Conservation (phyloP, 2,888 invertebrate genomes). For the Eudasyphora cyanicolor region DNA sequence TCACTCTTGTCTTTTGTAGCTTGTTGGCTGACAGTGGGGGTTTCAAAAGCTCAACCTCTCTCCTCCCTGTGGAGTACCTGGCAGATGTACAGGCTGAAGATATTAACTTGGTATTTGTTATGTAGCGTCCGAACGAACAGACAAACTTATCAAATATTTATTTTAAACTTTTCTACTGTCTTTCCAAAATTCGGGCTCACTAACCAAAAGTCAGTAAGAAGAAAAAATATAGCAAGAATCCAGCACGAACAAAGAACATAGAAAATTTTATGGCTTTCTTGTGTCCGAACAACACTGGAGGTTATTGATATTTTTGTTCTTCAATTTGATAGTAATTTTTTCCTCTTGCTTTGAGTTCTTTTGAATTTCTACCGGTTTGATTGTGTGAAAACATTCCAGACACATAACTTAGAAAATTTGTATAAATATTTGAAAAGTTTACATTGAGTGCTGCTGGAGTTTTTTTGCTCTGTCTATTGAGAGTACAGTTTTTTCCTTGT, state of each 20-base stretch:
- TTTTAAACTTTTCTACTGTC: conserved; percentile 39
- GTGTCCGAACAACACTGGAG: conserved; percentile 49
- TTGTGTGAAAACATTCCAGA: conserved; percentile 29
- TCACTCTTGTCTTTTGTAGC: not conserved
- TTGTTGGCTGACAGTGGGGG: not conserved
- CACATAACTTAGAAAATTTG: conserved; percentile 30
- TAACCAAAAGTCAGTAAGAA: not conserved
- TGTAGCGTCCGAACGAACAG: conserved; percentile 19
- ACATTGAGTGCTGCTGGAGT: not conserved
- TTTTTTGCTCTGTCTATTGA: not conserved
- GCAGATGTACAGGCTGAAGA: not conserved
- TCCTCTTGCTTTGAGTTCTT: not conserved
- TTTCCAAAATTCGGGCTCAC: conserved; percentile 18
- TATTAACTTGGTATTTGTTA: too few species aligned
- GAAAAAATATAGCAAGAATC: too few species aligned
- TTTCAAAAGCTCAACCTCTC: not conserved
- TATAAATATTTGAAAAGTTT: conserved; percentile 28
- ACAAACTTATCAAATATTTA: conserved; percentile 56
- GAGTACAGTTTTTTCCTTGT: too few species aligned
- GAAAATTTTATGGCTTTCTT: conserved; percentile 37
- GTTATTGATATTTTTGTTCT: conserved; percentile 52
- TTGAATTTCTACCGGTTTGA: not conserved
- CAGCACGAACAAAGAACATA: not conserved
- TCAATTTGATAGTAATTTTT: not conserved
- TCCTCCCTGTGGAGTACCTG: not conserved